Evolutionary conservation across 2,888 invertebrate genomes (phyloP), one percentile per base, ranked within the genome.

Genomic region (Galeruca laticollis): DNA sequence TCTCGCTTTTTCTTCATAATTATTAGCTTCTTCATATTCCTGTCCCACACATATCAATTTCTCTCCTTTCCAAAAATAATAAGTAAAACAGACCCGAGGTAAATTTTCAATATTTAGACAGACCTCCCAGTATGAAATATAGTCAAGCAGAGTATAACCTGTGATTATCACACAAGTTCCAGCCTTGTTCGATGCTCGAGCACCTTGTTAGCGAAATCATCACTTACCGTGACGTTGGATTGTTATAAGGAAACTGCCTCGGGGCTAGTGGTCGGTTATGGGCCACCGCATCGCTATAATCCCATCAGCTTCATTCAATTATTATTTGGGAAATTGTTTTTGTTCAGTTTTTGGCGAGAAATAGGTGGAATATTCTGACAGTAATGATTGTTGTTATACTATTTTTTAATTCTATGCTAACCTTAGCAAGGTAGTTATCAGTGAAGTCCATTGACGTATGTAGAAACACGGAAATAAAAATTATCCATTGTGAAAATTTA

Each of bases 181-280:
- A 76, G 81, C 82, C 82, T 80, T 78, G 79, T 78, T 74, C 77
- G 80, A 77, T 77, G 79, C 78, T 77, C 77, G 82, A 81, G 83
- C 84, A 82, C 82, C 84, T 84, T 84, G 84, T 84, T 84, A 84
- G 84, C 83, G 79, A 84, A 84, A 84, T 83, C 83, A 83, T 83
- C 84, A 82, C 82, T 82, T 80, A 79, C 79, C 80, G 81, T 81
- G 82, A 82, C 81, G 79, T 77, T 72, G 76, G 74, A 73, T 79
- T 80, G 56, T 80, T 78, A 80, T 78, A 76, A 73, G 56, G 70
- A 67, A 57, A 61, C 52, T 49, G 60, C 72, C 67, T 57, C 51
- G 52, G 68, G 54, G 68, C 61, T 70, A 71, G 76, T 26, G 13
- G 54, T 54, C 26, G 33, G 54, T 57, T 57, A n/a, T 57, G 35